Conservation (phyloP, 2,888 invertebrate species). For the Pyrgus malvae region DNA sequence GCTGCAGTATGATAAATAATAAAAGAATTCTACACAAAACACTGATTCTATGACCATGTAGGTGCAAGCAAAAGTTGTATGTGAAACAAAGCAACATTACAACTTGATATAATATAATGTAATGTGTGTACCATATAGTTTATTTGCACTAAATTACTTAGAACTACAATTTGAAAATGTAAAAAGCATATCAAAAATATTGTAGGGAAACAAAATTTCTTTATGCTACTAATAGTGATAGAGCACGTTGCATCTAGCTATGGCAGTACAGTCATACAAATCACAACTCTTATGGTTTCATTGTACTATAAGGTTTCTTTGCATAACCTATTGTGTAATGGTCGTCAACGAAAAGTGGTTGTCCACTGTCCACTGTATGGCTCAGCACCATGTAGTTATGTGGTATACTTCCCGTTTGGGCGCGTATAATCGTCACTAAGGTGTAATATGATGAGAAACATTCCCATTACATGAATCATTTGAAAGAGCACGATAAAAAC, state of each 20-base stretch:
- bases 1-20: neutral
- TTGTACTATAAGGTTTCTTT: slow-evolving; percentile 35
- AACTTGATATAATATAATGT: too few species aligned
- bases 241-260: too few species aligned
- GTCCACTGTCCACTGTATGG: slow-evolving; percentile 17
- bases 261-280: neutral
- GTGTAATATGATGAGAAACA: slow-evolving; percentile 63
- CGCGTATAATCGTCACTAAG: slow-evolving; percentile 53
- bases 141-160: too few species aligned
- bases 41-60: neutral
- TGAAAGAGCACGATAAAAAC: slow-evolving; percentile 50
- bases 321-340: slow-evolving; percentile 36
- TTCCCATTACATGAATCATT: slow-evolving; percentile 76
- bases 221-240: too few species aligned
- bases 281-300: slow-evolving; percentile 22
- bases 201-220: too few species aligned
- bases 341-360: slow-evolving; percentile 23
- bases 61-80: neutral
- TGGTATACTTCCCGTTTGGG: slow-evolving; percentile 58
- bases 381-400: slow-evolving; percentile 30
- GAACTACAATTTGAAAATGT: too few species aligned
- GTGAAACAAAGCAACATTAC: slow-evolving; percentile 8
- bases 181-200: too few species aligned
- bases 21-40: slow-evolving; percentile 2
- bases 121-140: too few species aligned